phyloP scores from a whole-genome alignment of 2,113 vertebrate genomes.

The Bettongia penicillata region DNA sequence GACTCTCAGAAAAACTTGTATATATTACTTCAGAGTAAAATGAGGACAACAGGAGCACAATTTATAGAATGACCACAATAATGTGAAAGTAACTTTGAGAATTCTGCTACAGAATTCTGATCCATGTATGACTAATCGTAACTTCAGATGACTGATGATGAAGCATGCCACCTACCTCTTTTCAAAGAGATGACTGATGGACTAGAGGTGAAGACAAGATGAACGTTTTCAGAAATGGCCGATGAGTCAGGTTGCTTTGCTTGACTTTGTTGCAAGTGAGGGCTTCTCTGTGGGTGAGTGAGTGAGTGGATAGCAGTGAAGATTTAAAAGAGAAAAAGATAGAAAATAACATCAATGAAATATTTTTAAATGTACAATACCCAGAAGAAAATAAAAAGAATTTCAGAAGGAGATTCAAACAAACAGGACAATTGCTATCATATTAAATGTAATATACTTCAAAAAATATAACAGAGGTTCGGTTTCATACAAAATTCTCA shows the following conservation, averaged over 20 bases:
- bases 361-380: background rate
- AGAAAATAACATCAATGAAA: background rate
- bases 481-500: background rate
- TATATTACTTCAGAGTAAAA: background rate
- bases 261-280: background rate
- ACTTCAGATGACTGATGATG: background rate
- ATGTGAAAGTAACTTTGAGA: background rate
- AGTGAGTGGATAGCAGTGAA: background rate
- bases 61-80: background rate
- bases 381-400: background rate
- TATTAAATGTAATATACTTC: background rate
- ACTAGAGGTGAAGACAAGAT: background rate
- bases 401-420: background rate
- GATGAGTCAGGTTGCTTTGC: background rate
- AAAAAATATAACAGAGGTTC: background rate
- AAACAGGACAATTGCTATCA: background rate
- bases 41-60: background rate
- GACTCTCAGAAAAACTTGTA: background rate
- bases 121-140: background rate
- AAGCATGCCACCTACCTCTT: background rate
- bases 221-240: background rate
- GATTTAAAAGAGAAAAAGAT: slow-evolving; percentile 16
- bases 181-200: background rate
- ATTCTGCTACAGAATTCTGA: background rate
- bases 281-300: background rate